Evolutionary conservation across 2,797 vertebrate genomes (phyloP).

Genomic region (Brotogeris chrysoptera): DNA sequence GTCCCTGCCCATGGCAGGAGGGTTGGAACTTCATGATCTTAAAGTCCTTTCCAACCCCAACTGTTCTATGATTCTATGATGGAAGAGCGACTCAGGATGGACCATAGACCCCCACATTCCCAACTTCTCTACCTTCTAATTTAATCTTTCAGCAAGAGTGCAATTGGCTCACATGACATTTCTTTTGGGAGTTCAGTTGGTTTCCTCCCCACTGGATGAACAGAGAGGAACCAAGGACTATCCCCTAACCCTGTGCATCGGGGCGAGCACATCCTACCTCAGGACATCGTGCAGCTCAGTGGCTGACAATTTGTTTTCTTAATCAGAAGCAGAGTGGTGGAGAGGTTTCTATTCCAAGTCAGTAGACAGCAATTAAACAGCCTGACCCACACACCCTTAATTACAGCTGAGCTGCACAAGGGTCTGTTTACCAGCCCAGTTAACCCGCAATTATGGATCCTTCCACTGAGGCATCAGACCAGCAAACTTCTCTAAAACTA

Average conservation of each 20-base stretch:
- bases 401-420: slow-evolving; percentile 54
- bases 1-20: neutral
- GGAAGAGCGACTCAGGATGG: neutral
- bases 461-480: slow-evolving; percentile 55
- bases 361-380: slow-evolving; percentile 74
- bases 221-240: neutral
- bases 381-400: slow-evolving; percentile 68
- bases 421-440: slow-evolving; percentile 52
- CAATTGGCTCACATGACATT: accelerated
- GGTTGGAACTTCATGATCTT: neutral
- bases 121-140: neutral
- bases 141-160: neutral
- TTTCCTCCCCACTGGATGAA: neutral
- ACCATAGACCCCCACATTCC: accelerated
- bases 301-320: slow-evolving; percentile 60
- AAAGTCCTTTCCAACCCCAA: too few species aligned
- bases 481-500: slow-evolving; percentile 14
- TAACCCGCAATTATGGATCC: slow-evolving; percentile 68
- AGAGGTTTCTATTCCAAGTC: slow-evolving; percentile 73
- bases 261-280: neutral
- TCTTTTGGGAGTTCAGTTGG: neutral
- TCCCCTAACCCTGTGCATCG: neutral
- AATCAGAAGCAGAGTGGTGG: slow-evolving; percentile 43
- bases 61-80: too few species aligned
- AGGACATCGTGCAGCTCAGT: neutral